phyloP scores from a whole-genome alignment of 1,140 invertebrate genomes.

The Trypoxylus dichotomus region DNA sequence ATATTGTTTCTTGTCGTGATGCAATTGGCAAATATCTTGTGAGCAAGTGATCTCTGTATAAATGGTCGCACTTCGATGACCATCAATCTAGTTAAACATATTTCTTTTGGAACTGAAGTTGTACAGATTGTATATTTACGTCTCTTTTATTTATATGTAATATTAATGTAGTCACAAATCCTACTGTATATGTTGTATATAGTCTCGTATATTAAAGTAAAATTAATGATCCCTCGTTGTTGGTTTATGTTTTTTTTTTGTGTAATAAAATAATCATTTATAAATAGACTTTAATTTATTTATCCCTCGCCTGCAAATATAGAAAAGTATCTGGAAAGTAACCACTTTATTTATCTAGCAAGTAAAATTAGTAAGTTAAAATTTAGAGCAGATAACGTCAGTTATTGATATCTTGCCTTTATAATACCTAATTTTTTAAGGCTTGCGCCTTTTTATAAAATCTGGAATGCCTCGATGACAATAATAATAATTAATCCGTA shows the following conservation, averaged over 20 bases:
- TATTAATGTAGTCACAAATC: background rate
- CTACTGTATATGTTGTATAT: background rate
- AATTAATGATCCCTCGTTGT: background rate
- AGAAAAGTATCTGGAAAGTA: too few relatives aligned
- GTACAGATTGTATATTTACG: background rate
- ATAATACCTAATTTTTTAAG: too few relatives aligned
- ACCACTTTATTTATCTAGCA: too few relatives aligned
- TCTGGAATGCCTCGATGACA: too few relatives aligned
- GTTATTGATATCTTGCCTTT: too few relatives aligned
- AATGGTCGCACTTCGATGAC: conserved; percentile 14
- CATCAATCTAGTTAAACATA: conserved; percentile 18
- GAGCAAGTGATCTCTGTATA: conserved; percentile 20
- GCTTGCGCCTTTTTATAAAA: too few relatives aligned
- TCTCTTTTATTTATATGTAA: background rate
- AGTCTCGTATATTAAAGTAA: background rate
- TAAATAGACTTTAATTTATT: background rate
- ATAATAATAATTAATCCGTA: too few relatives aligned
- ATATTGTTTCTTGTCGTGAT: conserved; percentile 18
- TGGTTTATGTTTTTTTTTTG: background rate
- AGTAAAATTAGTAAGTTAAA: too few relatives aligned
- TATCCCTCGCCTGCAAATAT: too few relatives aligned
- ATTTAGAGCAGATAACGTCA: too few relatives aligned
- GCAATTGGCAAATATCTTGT: conserved; percentile 25
- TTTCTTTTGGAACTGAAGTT: conserved; percentile 6
- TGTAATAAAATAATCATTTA: background rate